Evolutionary conservation across 2,797 vertebrate genomes (phyloP).

Genomic region (Bucorvus abyssinicus): DNA sequence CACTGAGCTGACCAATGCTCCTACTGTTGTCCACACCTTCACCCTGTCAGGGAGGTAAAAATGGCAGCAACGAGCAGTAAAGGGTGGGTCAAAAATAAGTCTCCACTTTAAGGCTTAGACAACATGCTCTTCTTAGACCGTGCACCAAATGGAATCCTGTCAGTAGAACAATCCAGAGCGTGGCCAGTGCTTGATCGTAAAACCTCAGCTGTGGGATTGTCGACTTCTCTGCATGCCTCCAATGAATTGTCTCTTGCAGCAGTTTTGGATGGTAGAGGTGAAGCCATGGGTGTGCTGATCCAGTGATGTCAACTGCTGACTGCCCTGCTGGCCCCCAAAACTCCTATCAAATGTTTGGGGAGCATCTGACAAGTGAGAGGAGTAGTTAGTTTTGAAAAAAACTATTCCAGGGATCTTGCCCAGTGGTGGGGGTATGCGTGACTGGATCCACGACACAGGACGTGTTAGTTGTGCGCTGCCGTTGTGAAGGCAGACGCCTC

Average conservation of each 20-base stretch:
- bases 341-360: rapidly evolving
- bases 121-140: neutral
- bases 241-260: neutral
- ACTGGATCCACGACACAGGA: rapidly evolving
- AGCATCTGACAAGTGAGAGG: neutral
- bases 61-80: neutral
- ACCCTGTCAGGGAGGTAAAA: neutral
- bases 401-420: neutral
- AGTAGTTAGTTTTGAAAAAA: neutral
- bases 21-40: neutral
- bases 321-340: neutral
- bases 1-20: neutral
- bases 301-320: rapidly evolving
- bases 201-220: neutral
- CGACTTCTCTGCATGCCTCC: neutral
- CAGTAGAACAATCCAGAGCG: rapidly evolving
- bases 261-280: neutral
- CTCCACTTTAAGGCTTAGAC: neutral
- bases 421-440: rapidly evolving
- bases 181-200: neutral
- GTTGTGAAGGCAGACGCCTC: rapidly evolving
- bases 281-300: rapidly evolving
- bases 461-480: rapidly evolving
- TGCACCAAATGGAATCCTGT: neutral
- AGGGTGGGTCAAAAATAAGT: neutral